Evolutionary conservation across 2,113 vertebrate species (phyloP), one percentile per base, ranked within the genome.

Genomic region (Trichechus manatus): DNA sequence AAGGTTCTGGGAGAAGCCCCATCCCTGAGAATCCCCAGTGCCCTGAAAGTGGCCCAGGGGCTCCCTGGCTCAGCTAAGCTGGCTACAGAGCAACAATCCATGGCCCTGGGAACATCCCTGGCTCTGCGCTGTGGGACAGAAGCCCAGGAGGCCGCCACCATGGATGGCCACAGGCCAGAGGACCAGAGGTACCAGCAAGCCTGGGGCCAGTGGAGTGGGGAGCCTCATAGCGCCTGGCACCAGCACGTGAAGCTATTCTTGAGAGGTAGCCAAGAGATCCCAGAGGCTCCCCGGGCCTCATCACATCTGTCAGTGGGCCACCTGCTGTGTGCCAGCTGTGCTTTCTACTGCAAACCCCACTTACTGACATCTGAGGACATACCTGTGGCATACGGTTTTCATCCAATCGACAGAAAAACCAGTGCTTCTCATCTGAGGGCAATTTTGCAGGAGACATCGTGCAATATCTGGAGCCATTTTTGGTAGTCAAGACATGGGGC

Each of bases 381-480:
- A 14, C 5, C 56, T 80, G 14, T 50, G n/a, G 36, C 4, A 22
- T 3, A 39, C 5, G 25, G 42, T 2, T 77, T 44, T 81, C 78
- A 75, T 68, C 27, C n/a, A 80, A 22, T 53, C 68, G 79, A 33
- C 14, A 25, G 66, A 39, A 74, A 36, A 39, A 20, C 11, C 70
- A 36, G 70, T 36, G 70, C 70, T 42, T 96, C 84, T 66, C 81
- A 53, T 83, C 20, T 2, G 27, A 39, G n/a, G 33, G 42, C 50
- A 75, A 33, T 47, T 82, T 4, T 36, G 6, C 64, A 82, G 75
- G 44, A 94, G 79, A 70, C 25, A 27, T 56, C 7, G 22, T 23
- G 31, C 27, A 94, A 22, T n/a, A 47, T 59, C 74, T 79, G 4
- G 50, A 94, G 83, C 90, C 20, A 61, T 80, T 91, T 94, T 50